Percentiles rank a stretch among this genome's conserved stretches.
Conservation (phyloP, 1,140 invertebrate genomes). For the Thaumetopoea pityocampa region DNA sequence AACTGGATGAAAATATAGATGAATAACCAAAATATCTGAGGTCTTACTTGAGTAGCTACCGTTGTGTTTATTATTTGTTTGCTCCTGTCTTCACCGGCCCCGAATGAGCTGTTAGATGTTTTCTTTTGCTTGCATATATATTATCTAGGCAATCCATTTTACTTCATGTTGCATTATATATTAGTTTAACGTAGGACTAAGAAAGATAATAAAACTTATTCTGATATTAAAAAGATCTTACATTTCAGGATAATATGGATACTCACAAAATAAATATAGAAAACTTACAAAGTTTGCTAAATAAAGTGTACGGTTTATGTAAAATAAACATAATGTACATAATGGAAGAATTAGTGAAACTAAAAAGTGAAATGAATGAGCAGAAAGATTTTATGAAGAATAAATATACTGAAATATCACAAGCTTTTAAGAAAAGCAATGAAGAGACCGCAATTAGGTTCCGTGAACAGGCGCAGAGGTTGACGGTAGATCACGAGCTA, state of each 20-base stretch:
- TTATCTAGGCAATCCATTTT: constrained; percentile 17
- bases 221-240: constrained; percentile 7
- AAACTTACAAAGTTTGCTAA: constrained; percentile 70
- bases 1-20: neutral
- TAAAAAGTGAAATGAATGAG: constrained; percentile 73
- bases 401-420: constrained; percentile 75
- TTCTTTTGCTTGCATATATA: constrained; percentile 20
- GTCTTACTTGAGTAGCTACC: constrained; percentile 41
- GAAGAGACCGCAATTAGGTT: constrained; percentile 74
- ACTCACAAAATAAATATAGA: constrained; percentile 76
- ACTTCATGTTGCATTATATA: constrained; percentile 6
- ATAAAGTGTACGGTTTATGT: constrained; percentile 69
- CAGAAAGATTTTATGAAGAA: constrained; percentile 74
- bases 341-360: constrained; percentile 77
- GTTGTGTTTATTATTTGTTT: constrained; percentile 62
- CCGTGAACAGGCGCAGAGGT: constrained; percentile 77
- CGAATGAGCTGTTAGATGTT: constrained; percentile 73
- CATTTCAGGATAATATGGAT: constrained; percentile 77
- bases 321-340: constrained; percentile 76
- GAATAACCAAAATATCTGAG: constrained; percentile 8
- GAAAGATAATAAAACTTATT: neutral
- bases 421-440: constrained; percentile 75
- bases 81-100: constrained; percentile 81
- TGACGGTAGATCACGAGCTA: constrained; percentile 81
- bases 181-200: neutral